Percentiles rank a stretch among this genome's conserved stretches.
Evolutionary conservation across 2,113 vertebrate genomes (phyloP).

Genomic region (Edolisoma coerulescens): DNA sequence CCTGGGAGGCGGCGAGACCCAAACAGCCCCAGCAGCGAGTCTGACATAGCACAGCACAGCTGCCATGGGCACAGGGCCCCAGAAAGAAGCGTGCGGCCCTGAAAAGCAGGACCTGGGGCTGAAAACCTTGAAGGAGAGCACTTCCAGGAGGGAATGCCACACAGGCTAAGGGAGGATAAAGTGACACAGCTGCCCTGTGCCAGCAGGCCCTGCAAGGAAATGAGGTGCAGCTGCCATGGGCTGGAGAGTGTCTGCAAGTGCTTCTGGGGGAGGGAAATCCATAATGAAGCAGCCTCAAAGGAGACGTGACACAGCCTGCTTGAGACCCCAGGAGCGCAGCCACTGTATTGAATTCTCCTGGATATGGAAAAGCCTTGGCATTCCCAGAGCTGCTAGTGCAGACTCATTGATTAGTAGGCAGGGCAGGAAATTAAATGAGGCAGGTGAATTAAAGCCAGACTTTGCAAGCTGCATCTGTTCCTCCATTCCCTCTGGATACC

Average conservation of each 20-base stretch:
- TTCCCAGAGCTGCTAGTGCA: neutral
- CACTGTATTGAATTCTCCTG: neutral
- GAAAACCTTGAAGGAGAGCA: neutral
- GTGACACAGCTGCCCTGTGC: neutral
- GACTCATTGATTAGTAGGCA: slow-evolving; percentile 25
- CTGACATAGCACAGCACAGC: neutral
- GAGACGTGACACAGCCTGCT: neutral
- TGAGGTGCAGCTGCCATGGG: neutral
- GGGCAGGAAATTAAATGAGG: slow-evolving; percentile 39
- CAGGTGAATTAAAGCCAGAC: slow-evolving; percentile 41
- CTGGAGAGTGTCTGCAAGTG: neutral
- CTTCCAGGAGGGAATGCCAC: neutral
- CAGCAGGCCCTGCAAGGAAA: neutral
- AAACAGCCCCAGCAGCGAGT: neutral
- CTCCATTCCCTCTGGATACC: neutral
- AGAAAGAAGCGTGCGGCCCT: neutral
- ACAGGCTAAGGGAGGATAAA: neutral
- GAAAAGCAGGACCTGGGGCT: neutral
- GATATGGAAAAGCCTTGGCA: neutral
- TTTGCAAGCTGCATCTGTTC: slow-evolving; percentile 32
- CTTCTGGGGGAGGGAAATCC: neutral
- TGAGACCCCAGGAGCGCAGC: neutral
- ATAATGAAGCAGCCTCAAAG: neutral
- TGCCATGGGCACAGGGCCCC: neutral
- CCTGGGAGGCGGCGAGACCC: neutral